Conservation (phyloP, 2,113 vertebrate species). For the Illadopsis cleaveri region DNA sequence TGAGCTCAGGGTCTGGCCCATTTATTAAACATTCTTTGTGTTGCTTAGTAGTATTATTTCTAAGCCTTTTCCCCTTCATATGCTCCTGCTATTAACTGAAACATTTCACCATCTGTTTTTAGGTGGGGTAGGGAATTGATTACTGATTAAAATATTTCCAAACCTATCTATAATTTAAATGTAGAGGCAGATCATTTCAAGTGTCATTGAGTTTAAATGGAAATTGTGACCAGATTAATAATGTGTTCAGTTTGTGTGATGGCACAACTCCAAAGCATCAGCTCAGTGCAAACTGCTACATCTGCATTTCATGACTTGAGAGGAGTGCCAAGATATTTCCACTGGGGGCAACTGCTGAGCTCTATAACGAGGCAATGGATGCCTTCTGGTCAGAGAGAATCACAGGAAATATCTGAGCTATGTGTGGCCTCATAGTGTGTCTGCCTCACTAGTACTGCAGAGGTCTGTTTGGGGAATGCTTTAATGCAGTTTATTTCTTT, state of each 20-base stretch:
- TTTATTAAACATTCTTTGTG: background rate
- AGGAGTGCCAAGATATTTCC: conserved; percentile 15
- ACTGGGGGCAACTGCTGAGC: background rate
- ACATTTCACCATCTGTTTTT: conserved; percentile 45
- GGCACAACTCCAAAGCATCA: conserved; percentile 51
- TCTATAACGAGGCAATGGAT: background rate
- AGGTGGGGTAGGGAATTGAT: conserved; percentile 54
- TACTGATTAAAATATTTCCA: conserved; percentile 47
- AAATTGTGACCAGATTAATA: conserved; percentile 49
- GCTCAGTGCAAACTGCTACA: background rate
- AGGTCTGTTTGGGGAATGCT: background rate
- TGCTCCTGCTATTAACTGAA: conserved; percentile 1
- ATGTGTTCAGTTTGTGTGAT: conserved; percentile 12
- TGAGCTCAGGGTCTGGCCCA: background rate
- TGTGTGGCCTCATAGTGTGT: background rate
- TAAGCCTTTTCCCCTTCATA: background rate
- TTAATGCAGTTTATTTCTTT: background rate
- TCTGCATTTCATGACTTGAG: conserved; percentile 40
- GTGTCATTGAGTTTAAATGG: conserved; percentile 22
- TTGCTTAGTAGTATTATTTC: background rate
- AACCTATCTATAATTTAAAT: conserved; percentile 27
- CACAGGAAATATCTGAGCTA: background rate
- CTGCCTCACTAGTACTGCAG: background rate
- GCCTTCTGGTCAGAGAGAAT: background rate
- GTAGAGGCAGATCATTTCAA: conserved; percentile 4